Evolutionary conservation across 2,113 vertebrate species (phyloP), one percentile per base, ranked within the genome.

Genomic region (Buteo buteo): DNA sequence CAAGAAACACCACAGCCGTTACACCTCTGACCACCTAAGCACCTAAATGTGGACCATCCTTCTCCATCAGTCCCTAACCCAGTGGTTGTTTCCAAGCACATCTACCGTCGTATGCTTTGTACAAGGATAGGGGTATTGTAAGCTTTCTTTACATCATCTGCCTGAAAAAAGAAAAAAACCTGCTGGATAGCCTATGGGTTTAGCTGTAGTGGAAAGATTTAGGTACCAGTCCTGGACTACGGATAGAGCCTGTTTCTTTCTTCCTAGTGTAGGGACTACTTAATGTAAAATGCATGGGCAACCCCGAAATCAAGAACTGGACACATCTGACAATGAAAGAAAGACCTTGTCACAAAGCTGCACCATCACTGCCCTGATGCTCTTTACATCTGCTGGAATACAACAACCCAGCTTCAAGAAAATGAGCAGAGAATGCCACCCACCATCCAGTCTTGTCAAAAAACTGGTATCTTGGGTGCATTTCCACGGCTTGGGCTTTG

Each of bases 101-200:
- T 59, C 47, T 77, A 16, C 15, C 25, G 14, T 38, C 1, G 0
- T 5, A 28, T 5, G 8, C 5, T 76, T 32, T 86, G 76, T 31
- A 54, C 25, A 58, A 49, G 52, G 34, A 34, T 1, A 40, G 6
- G 9, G 20, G 10, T 25, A 5, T 58, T 3, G 0, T 42, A 62
- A 62, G 16, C 6, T 49, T 74, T 80, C 26, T 34, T 71, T 58
- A 58, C 11, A n/a, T 3, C 16, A 16, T 22, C 19, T 80, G 10
- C 40, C 29, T 26, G 54, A 86, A 78, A 88, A 47, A 92, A 31
- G 10, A 10, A 9, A 34, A 69, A 88, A 72, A 25, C 2, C 28
- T 55, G 11, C 26, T 73, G 4, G 2, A 13, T 20, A 65, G 4
- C 7, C 10, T 52, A 2, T 20, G 17, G 13, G 5, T 54, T 79